phyloP scores from a whole-genome alignment of 2,797 vertebrate species.

The Lagodon rhomboides region DNA sequence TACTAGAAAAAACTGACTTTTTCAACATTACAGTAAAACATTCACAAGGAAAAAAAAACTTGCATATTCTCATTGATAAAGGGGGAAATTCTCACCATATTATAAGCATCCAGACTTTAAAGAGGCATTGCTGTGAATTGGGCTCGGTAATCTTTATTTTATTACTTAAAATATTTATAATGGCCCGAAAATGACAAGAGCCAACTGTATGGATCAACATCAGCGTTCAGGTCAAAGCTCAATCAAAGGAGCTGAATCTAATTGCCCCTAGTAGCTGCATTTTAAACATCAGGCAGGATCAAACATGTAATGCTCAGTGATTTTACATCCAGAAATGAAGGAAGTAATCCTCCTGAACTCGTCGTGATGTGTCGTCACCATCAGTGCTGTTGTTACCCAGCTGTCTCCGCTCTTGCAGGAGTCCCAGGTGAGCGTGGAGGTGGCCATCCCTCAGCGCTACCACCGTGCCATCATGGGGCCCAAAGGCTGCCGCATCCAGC shows the following conservation, averaged over 20 bases:
- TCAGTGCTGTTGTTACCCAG: conserved; percentile 2
- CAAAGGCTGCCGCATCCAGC: conserved; percentile 87
- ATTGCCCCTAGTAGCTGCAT: not conserved
- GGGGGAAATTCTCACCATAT: no score
- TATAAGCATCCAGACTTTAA: no score
- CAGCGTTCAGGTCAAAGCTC: not conserved
- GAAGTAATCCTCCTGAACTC: not conserved
- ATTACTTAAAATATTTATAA: no score
- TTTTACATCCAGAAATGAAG: not conserved
- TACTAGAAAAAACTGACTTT: no score
- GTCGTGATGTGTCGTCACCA: not conserved
- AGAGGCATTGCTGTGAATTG: no score
- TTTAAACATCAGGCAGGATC: not conserved
- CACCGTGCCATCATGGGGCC: conserved; percentile 88
- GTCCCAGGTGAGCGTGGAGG: conserved; percentile 86
- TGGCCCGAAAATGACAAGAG: not conserved
- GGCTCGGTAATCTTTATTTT: no score
- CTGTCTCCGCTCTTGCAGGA: conserved; percentile 73
- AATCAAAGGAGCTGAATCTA: not conserved
- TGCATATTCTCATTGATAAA: no score
- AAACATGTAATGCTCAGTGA: not conserved
- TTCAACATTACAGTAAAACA: no score
- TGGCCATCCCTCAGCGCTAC: conserved; percentile 86
- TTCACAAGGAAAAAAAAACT: no score
- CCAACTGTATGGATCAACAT: not conserved